Evolutionary conservation across 2,888 invertebrate species (phyloP).

Genomic region (Tineola bisselliella): DNA sequence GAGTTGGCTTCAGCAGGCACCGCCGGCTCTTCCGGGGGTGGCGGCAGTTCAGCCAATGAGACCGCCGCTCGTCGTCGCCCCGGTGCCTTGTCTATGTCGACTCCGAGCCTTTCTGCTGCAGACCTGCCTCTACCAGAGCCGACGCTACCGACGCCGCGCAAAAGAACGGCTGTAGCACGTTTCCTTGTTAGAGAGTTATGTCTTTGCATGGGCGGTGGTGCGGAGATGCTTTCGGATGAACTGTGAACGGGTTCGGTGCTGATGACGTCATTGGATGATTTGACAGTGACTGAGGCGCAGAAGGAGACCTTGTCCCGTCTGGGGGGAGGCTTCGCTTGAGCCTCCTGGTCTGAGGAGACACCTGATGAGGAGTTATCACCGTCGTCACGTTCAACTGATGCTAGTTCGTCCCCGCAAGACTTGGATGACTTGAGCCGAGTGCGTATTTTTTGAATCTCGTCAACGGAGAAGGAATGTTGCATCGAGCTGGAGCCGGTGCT

Average conservation of each 20-base stretch:
- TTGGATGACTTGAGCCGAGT: conserved; percentile 86
- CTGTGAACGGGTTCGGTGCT: conserved; percentile 64
- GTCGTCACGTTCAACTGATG: conserved; percentile 71
- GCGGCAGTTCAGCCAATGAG: conserved; percentile 81
- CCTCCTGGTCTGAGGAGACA: conserved; percentile 85
- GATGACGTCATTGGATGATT: conserved; percentile 62
- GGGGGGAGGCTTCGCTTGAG: conserved; percentile 41
- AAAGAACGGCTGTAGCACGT: conserved; percentile 67
- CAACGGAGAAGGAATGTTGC: conserved; percentile 87
- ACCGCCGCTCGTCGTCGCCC: conserved; percentile 72
- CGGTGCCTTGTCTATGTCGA: conserved; percentile 45
- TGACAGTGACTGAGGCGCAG: conserved; percentile 60
- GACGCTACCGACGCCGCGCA: conserved; percentile 47
- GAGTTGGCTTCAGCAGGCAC: conserved; percentile 28
- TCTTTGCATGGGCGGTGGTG: conserved; percentile 59
- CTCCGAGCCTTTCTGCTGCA: conserved; percentile 56
- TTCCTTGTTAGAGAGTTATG: conserved; percentile 72
- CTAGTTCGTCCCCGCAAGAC: conserved; percentile 85
- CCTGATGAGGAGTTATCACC: conserved; percentile 90
- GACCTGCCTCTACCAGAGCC: conserved; percentile 28
- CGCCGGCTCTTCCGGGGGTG: conserved; percentile 72
- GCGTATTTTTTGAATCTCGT: conserved; percentile 88
- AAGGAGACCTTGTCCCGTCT: conserved; percentile 55
- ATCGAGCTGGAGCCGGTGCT: conserved; percentile 79
- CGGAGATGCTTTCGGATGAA: conserved; percentile 53